phyloP scores from a whole-genome alignment of 2,797 vertebrate genomes.

The Urophycis tenuis region DNA sequence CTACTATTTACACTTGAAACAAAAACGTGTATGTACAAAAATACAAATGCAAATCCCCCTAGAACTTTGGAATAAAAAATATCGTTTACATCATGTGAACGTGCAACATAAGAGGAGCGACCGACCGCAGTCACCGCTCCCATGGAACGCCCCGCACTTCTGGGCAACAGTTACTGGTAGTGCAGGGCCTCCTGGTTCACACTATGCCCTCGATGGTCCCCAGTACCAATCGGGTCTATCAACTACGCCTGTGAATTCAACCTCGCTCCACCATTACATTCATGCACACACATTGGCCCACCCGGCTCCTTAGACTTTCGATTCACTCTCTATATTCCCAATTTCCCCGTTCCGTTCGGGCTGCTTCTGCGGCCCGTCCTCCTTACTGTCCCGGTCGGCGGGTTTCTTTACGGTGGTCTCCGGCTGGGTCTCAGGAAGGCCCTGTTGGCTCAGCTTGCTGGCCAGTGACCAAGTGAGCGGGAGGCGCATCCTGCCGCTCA shows the following conservation, averaged over 20 bases:
- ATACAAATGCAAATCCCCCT: slow-evolving; percentile 75
- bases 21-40: slow-evolving; percentile 72
- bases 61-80: slow-evolving; percentile 63
- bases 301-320: slow-evolving; percentile 79
- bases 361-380: slow-evolving; percentile 71
- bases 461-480: slow-evolving; percentile 93
- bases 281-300: slow-evolving; percentile 18
- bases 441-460: slow-evolving; percentile 91
- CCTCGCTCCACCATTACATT: slow-evolving; percentile 11
- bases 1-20: slow-evolving; percentile 69
- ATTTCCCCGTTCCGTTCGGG: slow-evolving; percentile 89
- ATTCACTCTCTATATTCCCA: slow-evolving; percentile 88
- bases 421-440: slow-evolving; percentile 74
- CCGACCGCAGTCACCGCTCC: slow-evolving; percentile 31
- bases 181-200: slow-evolving; percentile 52
- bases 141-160: slow-evolving; percentile 24
- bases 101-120: slow-evolving; percentile 23
- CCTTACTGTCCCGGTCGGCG: slow-evolving; percentile 64
- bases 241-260: slow-evolving; percentile 11
- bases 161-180: slow-evolving; percentile 40
- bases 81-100: slow-evolving; percentile 23
- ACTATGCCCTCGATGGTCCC: slow-evolving; percentile 48
- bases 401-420: slow-evolving; percentile 66
- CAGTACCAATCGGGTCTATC: slow-evolving; percentile 24
- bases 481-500: slow-evolving; percentile 75